These are phyloP conservation scores for Hydriomena furcata DNA, from an alignment of 2,888 invertebrate species.

Conservation along the genomic window DNA sequence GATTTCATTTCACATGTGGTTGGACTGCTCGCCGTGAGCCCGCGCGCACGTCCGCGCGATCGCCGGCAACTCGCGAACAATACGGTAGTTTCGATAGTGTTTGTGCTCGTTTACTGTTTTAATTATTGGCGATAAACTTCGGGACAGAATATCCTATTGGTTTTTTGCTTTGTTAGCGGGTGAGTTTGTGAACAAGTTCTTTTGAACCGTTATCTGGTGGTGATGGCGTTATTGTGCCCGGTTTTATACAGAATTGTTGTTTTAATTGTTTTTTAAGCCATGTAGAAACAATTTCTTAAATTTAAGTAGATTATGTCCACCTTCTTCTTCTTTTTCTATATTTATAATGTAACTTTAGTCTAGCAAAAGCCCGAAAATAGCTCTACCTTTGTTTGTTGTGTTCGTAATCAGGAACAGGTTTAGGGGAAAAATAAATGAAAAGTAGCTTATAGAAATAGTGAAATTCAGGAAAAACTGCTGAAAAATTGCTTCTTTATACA, in stretches of 20 bases:
- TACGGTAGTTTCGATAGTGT: slow-evolving; percentile 46
- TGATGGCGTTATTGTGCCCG: background rate
- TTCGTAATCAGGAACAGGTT: too few relatives aligned
- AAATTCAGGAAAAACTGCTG: too few relatives aligned
- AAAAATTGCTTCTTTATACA: too few relatives aligned
- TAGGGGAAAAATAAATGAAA: too few relatives aligned
- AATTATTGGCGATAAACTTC: slow-evolving; percentile 36
- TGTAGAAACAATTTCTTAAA: too few relatives aligned
- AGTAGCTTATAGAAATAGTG: too few relatives aligned
- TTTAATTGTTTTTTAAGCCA: too few relatives aligned
- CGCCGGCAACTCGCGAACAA: slow-evolving; percentile 59
- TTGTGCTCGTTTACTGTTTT: slow-evolving; percentile 47
- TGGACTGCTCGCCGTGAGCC: slow-evolving; percentile 54
- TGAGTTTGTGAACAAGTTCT: slow-evolving; percentile 39
- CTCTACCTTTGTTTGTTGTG: too few relatives aligned
- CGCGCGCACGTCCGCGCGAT: slow-evolving; percentile 60
- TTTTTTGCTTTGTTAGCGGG: slow-evolving; percentile 46
- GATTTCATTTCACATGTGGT: slow-evolving; percentile 80
- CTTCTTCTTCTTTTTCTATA: too few relatives aligned
- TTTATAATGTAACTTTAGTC: too few relatives aligned
- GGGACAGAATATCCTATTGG: slow-evolving; percentile 38
- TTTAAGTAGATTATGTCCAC: too few relatives aligned
- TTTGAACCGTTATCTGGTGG: background rate
- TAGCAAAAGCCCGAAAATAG: too few relatives aligned
- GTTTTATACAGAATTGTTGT: background rate